These are phyloP conservation scores for Drosophila longiperda DNA, from an alignment of 2,888 invertebrate species.

Conservation along the genomic window DNA sequence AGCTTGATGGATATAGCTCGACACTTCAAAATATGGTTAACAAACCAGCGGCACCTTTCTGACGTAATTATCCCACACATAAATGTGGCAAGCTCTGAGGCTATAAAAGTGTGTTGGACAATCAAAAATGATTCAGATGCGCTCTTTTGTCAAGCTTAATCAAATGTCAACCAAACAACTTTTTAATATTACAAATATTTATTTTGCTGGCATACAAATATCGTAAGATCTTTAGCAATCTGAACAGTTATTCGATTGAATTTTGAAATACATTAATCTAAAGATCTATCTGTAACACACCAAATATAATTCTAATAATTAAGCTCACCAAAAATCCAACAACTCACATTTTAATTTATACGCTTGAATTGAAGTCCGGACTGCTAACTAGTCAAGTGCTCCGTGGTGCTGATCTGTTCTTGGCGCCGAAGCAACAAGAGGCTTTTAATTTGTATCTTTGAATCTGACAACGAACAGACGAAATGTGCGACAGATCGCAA, in stretches of 20 bases:
- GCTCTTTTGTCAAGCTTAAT: conserved; percentile 9
- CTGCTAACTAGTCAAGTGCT: conserved; percentile 25
- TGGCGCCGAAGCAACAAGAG: conserved; percentile 21
- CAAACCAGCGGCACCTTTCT: background rate
- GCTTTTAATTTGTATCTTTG: conserved; percentile 34
- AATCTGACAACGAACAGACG: conserved; percentile 41
- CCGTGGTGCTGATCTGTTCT: conserved; percentile 26
- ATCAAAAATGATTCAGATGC: conserved; percentile 7
- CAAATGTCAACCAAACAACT: conserved; percentile 10
- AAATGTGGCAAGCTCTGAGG: conserved; percentile 9
- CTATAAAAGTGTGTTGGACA: conserved; percentile 5
- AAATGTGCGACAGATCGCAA: conserved; percentile 82
- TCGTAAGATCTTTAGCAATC: background rate
- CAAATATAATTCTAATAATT: background rate
- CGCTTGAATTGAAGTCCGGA: conserved; percentile 7
- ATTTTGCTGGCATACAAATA: background rate
- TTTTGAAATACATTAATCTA: background rate
- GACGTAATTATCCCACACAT: conserved; percentile 41
- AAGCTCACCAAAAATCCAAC: background rate
- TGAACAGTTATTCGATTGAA: background rate
- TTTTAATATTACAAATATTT: background rate
- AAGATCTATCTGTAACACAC: too few species aligned
- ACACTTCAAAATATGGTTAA: conserved; percentile 17
- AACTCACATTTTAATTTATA: conserved; percentile 44
- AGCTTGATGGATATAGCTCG: conserved; percentile 38